Evolutionary conservation across 1,140 invertebrate species (phyloP), one percentile per base, ranked within the genome.

Genomic region (Eueides isabella): DNA sequence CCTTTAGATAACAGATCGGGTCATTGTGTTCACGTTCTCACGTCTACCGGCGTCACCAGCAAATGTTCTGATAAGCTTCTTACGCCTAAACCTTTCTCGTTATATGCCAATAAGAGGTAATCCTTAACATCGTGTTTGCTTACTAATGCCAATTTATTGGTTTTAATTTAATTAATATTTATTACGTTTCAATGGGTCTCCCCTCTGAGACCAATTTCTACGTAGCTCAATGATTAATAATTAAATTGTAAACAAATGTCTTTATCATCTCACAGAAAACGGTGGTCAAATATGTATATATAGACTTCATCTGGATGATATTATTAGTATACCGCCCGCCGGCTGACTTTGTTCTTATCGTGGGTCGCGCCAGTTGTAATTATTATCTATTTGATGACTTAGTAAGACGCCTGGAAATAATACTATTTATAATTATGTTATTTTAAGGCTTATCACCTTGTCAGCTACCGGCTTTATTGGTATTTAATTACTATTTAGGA

Each of bases 1-100:
- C 89, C 90, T 91, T 86, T 77, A 83, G 89, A 91, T 92, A 92
- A 89, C 80, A 84, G 76, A 82, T 83, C 80, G 63, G 82, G 77
- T 76, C 78, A 84, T 80, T 85, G 76, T 64, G 67, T 72, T 74
- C 80, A 85, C 74, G 81, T 86, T 86, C 84, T 83, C 86, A 87
- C 78, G 78, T 78, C 74, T 72, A 72, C 75, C 71, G 76, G 70
- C 72, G 30, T 30, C n/a, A 63, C 28, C 61, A 31, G n/a, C 29
- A 14, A 55, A 55, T 33, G 19, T 48, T 67, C 33, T 62, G 69
- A 67, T 76, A 76, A 66, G 70, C 65, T 61, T 29, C 35, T 67
- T 68, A 62, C 64, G 61, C 41, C 63, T 28, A 67, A 68, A 73
- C 35, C 72, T 61, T 44, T 73, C 63, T 66, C 70, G 68, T 65